These are phyloP conservation scores for Pseudochromis fuscus DNA, from an alignment of 2,797 vertebrate genomes.

Conservation along the genomic window DNA sequence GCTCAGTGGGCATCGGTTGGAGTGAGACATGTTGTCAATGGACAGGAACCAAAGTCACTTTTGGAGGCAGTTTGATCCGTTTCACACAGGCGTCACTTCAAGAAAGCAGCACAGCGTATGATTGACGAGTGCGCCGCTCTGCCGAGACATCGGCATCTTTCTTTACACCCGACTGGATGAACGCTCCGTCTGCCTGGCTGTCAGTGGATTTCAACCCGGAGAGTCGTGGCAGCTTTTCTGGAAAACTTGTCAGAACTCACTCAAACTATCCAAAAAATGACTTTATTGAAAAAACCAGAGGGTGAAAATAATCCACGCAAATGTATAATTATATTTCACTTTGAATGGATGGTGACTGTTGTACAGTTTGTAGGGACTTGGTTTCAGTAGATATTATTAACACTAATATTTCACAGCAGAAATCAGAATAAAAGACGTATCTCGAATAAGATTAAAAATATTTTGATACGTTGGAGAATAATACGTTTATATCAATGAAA, in stretches of 20 bases:
- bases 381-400: too few relatives aligned
- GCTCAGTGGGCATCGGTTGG: conserved; percentile 21
- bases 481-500: too few relatives aligned
- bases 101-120: neutral
- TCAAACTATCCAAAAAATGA: neutral
- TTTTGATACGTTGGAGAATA: too few relatives aligned
- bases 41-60: conserved; percentile 48
- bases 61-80: conserved; percentile 21
- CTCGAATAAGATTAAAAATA: too few relatives aligned
- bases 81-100: conserved; percentile 25
- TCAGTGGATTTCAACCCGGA: conserved; percentile 1
- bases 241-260: conserved; percentile 19
- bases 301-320: neutral
- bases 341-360: neutral
- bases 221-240: conserved; percentile 11
- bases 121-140: conserved; percentile 6
- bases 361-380: too few relatives aligned
- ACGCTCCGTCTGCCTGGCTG: neutral
- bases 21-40: conserved; percentile 45
- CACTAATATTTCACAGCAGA: too few relatives aligned
- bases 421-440: too few relatives aligned
- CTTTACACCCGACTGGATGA: conserved; percentile 7
- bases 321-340: neutral
- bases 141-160: conserved; percentile 6
- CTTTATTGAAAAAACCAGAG: neutral